A percentile compares a stretch with the other conserved stretches of the same genome.
Conservation (phyloP, 2,797 vertebrate species). For the Trichosurus vulpecula region DNA sequence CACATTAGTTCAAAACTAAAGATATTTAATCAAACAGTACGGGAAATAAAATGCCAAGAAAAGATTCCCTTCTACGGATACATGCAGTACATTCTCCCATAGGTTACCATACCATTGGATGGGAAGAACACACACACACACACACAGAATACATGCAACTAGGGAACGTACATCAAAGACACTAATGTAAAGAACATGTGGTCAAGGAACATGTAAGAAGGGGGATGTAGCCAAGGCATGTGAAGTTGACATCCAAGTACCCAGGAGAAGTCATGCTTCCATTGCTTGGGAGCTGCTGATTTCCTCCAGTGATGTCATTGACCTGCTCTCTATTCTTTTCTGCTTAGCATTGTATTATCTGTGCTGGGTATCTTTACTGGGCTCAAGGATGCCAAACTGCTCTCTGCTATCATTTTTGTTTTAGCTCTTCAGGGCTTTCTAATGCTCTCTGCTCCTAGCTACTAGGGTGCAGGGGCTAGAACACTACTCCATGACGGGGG, state of each 20-base stretch:
- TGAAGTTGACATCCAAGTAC: neutral
- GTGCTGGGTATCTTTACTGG: neutral
- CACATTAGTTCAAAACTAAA: neutral
- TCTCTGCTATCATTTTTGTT: neutral
- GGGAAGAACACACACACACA: neutral
- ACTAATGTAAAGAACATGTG: neutral
- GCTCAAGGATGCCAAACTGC: neutral
- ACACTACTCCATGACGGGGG: neutral
- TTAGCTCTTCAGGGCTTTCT: neutral
- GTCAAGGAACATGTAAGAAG: neutral
- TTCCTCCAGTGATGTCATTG: neutral
- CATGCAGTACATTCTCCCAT: neutral
- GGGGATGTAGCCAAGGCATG: neutral
- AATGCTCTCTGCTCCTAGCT: neutral
- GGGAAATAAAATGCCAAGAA: neutral
- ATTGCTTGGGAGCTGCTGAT: neutral
- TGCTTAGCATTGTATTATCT: neutral
- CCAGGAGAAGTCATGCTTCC: neutral
- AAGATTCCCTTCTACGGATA: neutral
- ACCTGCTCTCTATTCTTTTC: neutral
- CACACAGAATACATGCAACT: neutral
- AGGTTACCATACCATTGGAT: neutral
- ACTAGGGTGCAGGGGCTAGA: neutral
- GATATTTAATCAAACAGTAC: neutral
- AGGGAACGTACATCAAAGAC: neutral